Conservation (phyloP, 1,140 invertebrate species). For the Drosophila dunni region DNA sequence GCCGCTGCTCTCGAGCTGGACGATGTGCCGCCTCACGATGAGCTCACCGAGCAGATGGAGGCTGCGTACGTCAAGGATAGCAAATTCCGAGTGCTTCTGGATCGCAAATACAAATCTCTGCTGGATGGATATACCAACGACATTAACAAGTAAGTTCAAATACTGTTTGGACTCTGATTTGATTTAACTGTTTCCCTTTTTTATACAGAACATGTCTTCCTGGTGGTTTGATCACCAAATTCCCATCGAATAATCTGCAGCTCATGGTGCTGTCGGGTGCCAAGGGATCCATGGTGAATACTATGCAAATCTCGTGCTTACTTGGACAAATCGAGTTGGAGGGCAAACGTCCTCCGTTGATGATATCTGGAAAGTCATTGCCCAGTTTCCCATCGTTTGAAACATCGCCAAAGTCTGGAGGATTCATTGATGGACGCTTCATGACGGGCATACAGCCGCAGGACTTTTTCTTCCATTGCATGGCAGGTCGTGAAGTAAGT, state of each 20-base stretch:
- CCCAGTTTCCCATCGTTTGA: conserved; percentile 98
- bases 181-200: neutral
- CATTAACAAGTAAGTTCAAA: conserved; percentile 90
- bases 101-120: conserved; percentile 93
- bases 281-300: conserved; percentile 98
- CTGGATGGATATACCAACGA: conserved; percentile 94
- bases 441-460: conserved; percentile 98
- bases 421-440: conserved; percentile 98
- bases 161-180: neutral
- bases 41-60: conserved; percentile 89
- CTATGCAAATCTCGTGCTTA: conserved; percentile 98
- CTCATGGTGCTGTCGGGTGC: conserved; percentile 99
- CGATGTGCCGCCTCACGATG: conserved; percentile 84
- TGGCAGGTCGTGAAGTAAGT: conserved; percentile 97
- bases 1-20: conserved; percentile 90
- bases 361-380: conserved; percentile 95
- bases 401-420: conserved; percentile 95
- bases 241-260: conserved; percentile 98
- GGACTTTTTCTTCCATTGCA: conserved; percentile 99
- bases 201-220: conserved; percentile 89
- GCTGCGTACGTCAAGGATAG: conserved; percentile 90
- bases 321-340: conserved; percentile 99
- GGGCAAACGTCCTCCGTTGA: conserved; percentile 97
- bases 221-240: conserved; percentile 92
- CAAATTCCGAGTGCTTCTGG: conserved; percentile 91